Evolutionary conservation across 1,140 invertebrate genomes (phyloP).

Genomic region (Calliopsis andreniformis): DNA sequence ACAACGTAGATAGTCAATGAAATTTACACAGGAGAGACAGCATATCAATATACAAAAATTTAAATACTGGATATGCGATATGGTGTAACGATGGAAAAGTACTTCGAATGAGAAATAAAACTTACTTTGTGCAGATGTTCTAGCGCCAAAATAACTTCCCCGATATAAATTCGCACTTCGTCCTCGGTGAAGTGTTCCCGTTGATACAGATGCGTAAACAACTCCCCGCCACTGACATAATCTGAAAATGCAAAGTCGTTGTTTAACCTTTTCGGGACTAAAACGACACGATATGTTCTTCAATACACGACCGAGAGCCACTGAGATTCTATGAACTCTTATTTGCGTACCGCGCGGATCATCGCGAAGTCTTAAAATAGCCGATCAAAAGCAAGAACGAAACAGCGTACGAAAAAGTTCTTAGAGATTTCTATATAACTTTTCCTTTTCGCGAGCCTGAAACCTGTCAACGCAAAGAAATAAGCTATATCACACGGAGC

Average conservation of each 20-base stretch:
- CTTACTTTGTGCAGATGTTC: slow-evolving; percentile 94
- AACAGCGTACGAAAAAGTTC: too few species aligned
- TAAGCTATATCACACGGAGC: too few species aligned
- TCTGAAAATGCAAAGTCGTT: slow-evolving; percentile 83
- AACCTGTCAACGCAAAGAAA: too few species aligned
- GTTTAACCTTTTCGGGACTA: background rate
- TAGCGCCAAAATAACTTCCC: slow-evolving; percentile 94
- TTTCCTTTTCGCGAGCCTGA: too few species aligned
- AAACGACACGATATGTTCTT: background rate
- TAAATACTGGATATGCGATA: too few species aligned
- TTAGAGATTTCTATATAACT: too few species aligned
- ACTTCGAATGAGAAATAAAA: background rate
- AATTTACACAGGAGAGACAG: too few species aligned
- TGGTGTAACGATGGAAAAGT: background rate
- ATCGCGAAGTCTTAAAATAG: background rate
- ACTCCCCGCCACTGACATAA: slow-evolving; percentile 95
- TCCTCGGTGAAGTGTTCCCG: slow-evolving; percentile 92
- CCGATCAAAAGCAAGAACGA: background rate
- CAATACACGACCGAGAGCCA: too few species aligned
- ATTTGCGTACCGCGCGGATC: background rate
- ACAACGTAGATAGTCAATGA: too few species aligned
- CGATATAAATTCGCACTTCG: slow-evolving; percentile 93
- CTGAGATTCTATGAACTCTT: background rate
- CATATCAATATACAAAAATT: too few species aligned
- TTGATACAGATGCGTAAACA: slow-evolving; percentile 96